Conservation (phyloP, 2,888 invertebrate genomes). For the Anodontia alba region DNA sequence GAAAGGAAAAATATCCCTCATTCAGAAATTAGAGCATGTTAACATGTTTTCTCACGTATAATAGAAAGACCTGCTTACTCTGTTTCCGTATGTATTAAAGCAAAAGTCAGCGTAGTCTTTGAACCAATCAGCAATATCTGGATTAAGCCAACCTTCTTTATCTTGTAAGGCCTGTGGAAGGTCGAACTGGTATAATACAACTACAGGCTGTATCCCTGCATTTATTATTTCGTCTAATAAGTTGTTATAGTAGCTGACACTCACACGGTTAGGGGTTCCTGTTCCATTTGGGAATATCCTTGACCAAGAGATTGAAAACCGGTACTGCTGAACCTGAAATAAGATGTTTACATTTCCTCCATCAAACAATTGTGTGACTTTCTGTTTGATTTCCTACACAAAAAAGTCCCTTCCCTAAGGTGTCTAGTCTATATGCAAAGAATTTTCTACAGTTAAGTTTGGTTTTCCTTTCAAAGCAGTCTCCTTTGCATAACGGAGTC, state of each 20-base stretch:
- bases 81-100: constrained; percentile 82
- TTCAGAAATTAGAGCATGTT: too few relatives aligned
- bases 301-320: constrained; percentile 88
- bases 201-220: constrained; percentile 87
- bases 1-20: too few relatives aligned
- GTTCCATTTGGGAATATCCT: constrained; percentile 88
- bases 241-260: constrained; percentile 90
- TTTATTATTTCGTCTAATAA: constrained; percentile 89
- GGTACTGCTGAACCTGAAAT: constrained; percentile 68
- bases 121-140: constrained; percentile 75
- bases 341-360: too few relatives aligned
- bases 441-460: too few relatives aligned
- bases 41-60: too few relatives aligned
- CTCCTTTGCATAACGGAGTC: too few relatives aligned
- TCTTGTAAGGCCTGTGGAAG: constrained; percentile 84
- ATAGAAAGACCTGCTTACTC: constrained; percentile 64
- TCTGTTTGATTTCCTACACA: too few relatives aligned
- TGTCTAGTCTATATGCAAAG: too few relatives aligned
- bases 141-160: constrained; percentile 84
- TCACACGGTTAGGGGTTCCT: constrained; percentile 87
- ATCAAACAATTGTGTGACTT: too few relatives aligned
- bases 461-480: too few relatives aligned
- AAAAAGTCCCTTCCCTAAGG: too few relatives aligned
- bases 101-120: constrained; percentile 81
- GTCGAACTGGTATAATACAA: constrained; percentile 86